Evolutionary conservation across 2,113 vertebrate species (phyloP), one percentile per base, ranked within the genome.

Genomic region (Scopus umbretta): DNA sequence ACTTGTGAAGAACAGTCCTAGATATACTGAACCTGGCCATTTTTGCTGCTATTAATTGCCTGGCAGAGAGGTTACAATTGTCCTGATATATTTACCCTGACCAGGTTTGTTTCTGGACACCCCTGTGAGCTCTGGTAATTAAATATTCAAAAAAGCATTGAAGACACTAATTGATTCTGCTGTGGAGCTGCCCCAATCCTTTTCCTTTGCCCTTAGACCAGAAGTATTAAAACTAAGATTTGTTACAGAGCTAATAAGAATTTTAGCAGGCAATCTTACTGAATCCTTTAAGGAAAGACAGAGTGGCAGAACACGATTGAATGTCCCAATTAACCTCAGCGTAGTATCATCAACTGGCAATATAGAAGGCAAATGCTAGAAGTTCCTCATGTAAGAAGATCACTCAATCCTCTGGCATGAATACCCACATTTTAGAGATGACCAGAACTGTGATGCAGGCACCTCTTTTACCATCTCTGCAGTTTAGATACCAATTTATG

Each of bases 201-300:
- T 68, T 74, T 62, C 61, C 34, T 66, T 18, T 72, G 26, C 49
- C 86, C 66, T 55, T 90, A 87, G 53, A 63, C 29, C 73, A 75
- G 43, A 53, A 43, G 63, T 34, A 86, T 42, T 58, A 94, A 91
- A 96, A 91, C 25, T 34, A 80, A 92, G 52, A 81, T 84, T 86
- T 90, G 58, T 86, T 81, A 85, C 58, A 83, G 66, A 91, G 76
- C 50, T 94, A 91, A 91, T 80, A 79, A 50, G 47, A 95, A 90
- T 80, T 94, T 80, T 80, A 95, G 53, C 90, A 92, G 74, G 47
- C 38, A 63, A 83, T 93, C 85, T 96, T 63, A 86, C 74, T 78
- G 50, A 94, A 38, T 78, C 34, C 82, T 97, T 86, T 92, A 73
- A 95, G 76, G 32, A 87, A 94, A 76, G 55, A 78, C 27, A 82